Base-by-base conservation (phyloP, 2,797 vertebrate genomes). In the Scolopax rusticola region DNA sequence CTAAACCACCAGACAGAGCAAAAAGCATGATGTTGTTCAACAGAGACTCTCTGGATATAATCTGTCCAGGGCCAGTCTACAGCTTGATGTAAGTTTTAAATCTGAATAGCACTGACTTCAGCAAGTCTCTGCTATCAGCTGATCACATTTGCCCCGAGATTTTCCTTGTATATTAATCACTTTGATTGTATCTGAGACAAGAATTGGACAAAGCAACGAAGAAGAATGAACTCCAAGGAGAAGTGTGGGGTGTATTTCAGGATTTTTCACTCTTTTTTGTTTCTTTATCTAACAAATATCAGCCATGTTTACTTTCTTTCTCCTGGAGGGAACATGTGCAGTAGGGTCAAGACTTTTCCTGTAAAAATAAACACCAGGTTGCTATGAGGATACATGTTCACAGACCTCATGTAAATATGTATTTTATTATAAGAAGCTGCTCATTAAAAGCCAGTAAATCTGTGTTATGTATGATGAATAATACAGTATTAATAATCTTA, bases 41-140 rank as follows among this genome's bases (percentile, higher is more conserved):
- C 36, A 85, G 75, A 83, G 38, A 65, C 69, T 63, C 57, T 87
- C 32, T 80, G 88, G 68, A 91, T 68, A 77, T 89, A 89, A 79
- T 76, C 81, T 92, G 33, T 84, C 60, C 71, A 92, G 95, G 70
- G 76, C 48, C 68, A 73, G 71, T 89, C 92, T 69, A 41, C 84
- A 73, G 28, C 59, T 86, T 88, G 57, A 77, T 91, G 63, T 87
- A 93, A 57, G 4, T 94, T 61, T 82, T 36, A 54, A 94, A 45
- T 84, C 88, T 50, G 76, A 74, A 56, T 38, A 94, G 53, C 87
- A 68, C 53, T 69, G 59, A 84, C 78, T 90, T 90, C 59, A 90
- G 41, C 33, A 68, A 85, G 60, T 71, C 40, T 87, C 89, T 85
- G 53, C 64, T 81, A 47, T 83, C 60, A 38, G n/a, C 67, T 18